Evolutionary conservation across 2,888 invertebrate species (phyloP).

Genomic region (Stramonita haemastoma): DNA sequence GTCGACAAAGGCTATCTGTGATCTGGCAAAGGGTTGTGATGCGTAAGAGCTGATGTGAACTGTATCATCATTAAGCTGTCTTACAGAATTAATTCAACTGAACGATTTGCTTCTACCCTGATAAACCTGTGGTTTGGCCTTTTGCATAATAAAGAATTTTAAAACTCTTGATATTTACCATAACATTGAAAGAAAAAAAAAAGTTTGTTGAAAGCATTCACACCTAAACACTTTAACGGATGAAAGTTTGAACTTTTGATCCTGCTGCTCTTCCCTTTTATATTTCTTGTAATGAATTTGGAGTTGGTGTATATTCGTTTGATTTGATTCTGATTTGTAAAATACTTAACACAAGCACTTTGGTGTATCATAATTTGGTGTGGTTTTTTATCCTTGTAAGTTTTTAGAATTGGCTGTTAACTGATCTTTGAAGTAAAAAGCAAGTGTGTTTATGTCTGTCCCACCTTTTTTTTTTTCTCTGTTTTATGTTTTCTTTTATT

Average conservation of each 20-base stretch:
- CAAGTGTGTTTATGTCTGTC: not conserved
- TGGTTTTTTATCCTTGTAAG: too few species aligned
- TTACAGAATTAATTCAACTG: not conserved
- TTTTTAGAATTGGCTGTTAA: not conserved
- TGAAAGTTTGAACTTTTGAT: too few species aligned
- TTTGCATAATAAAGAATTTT: not conserved
- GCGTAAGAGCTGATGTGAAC: constrained; percentile 26
- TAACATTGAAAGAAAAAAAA: not conserved
- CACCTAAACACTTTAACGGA: too few species aligned
- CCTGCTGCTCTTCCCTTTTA: too few species aligned
- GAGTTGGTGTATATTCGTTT: too few species aligned
- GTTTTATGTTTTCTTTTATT: not conserved
- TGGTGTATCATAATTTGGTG: too few species aligned
- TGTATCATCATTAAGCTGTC: not conserved
- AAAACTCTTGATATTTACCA: not conserved
- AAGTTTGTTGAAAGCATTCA: not conserved
- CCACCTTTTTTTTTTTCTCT: not conserved
- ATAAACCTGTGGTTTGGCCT: not conserved
- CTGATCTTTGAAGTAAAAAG: not conserved
- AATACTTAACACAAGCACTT: too few species aligned
- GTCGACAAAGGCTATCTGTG: constrained; percentile 45
- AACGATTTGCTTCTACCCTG: not conserved
- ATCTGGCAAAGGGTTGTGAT: not conserved
- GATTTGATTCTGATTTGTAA: too few species aligned
- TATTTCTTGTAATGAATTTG: too few species aligned